Evolutionary conservation across 2,113 vertebrate species (phyloP).

Genomic region (Sebastes fasciatus): DNA sequence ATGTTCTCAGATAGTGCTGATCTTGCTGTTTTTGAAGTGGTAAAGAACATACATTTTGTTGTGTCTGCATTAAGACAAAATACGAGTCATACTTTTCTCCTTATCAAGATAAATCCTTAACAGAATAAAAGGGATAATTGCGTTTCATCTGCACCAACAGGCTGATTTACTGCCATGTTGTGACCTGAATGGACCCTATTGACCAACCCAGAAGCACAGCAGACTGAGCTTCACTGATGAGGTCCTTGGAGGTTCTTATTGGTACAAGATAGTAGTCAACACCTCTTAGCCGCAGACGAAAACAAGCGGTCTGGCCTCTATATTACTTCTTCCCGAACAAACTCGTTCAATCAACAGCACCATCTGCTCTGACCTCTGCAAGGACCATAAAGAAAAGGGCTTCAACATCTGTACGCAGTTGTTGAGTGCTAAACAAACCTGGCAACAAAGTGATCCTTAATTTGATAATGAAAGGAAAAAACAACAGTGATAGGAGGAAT

Average conservation of each 20-base stretch:
- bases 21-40: too few species aligned
- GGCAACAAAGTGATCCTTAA: constrained; percentile 57
- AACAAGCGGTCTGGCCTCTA: constrained; percentile 3
- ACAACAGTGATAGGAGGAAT: constrained; percentile 60
- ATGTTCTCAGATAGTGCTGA: too few species aligned
- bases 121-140: background rate
- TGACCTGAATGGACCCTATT: constrained; percentile 25
- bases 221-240: background rate
- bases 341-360: constrained; percentile 26
- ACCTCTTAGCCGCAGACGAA: constrained; percentile 9
- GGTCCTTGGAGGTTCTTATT: background rate
- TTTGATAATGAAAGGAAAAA: constrained; percentile 77
- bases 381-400: constrained; percentile 21
- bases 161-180: background rate
- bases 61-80: background rate
- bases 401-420: constrained; percentile 74
- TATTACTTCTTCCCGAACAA: constrained; percentile 9
- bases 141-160: constrained; percentile 31
- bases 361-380: constrained; percentile 41
- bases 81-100: constrained; percentile 42
- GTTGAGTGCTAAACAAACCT: constrained; percentile 67
- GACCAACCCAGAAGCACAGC: background rate
- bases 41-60: too few species aligned
- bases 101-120: constrained; percentile 41
- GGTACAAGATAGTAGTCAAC: constrained; percentile 5